A percentile compares a stretch with the other conserved stretches of the same genome.
These are phyloP conservation scores for Porites evermanni DNA, from an alignment of 92 coral and sea anemone species.

Conservation along the genomic window DNA sequence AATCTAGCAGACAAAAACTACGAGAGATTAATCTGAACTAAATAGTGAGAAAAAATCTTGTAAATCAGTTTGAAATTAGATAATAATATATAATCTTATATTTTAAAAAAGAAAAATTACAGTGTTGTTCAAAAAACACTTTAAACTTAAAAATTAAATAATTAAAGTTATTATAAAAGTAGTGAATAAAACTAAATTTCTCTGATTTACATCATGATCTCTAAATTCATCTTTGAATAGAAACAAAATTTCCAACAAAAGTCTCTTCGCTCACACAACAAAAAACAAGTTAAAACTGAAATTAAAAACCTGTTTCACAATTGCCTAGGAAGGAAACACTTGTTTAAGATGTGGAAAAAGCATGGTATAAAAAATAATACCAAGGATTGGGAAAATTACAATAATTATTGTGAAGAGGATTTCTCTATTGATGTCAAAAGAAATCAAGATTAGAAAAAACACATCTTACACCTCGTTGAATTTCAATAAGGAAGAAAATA, in stretches of 20 bases:
- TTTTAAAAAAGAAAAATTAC: neutral
- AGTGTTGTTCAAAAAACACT: neutral
- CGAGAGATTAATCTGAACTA: neutral
- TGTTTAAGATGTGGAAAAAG: neutral
- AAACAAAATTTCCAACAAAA: neutral
- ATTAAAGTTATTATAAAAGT: slow-evolving; percentile 1
- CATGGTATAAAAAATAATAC: neutral
- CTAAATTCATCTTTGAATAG: neutral
- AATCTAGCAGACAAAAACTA: too few relatives aligned
- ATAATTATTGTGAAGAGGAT: neutral
- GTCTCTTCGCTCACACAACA: neutral
- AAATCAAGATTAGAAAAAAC: neutral
- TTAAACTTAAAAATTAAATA: neutral
- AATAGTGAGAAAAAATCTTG: neutral
- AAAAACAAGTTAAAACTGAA: neutral
- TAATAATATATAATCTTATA: neutral
- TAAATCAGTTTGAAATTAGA: neutral
- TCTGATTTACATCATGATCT: neutral
- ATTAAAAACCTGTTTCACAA: neutral
- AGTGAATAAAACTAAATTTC: neutral
- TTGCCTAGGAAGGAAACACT: neutral
- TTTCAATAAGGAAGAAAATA: neutral
- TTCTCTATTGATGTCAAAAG: neutral
- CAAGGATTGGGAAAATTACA: neutral
- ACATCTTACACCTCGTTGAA: neutral